Evolutionary conservation across 1,140 invertebrate species (phyloP).

Genomic region (Gonioctena quinquepunctata): DNA sequence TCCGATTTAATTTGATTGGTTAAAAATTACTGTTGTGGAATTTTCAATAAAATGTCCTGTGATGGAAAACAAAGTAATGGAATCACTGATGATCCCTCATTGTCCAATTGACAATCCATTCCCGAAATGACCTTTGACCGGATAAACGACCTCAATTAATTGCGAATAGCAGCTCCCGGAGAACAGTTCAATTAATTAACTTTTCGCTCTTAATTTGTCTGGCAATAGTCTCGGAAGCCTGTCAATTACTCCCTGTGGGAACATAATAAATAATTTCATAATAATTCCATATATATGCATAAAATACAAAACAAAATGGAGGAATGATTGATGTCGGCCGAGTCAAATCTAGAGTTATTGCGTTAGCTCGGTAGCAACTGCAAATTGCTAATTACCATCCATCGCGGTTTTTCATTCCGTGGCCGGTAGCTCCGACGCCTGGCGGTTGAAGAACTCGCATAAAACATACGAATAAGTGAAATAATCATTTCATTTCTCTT

Average conservation of each 20-base stretch:
- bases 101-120: not conserved
- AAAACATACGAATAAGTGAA: not conserved
- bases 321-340: not conserved
- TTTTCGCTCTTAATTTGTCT: not conserved
- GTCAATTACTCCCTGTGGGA: not conserved
- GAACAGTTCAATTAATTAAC: not conserved
- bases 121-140: not conserved
- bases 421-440: not conserved
- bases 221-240: not conserved
- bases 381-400: constrained; percentile 5
- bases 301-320: constrained; percentile 3
- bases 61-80: no score
- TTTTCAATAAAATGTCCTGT: no score
- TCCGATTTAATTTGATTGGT: no score
- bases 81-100: not conserved
- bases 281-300: not conserved
- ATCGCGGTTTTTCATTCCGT: not conserved
- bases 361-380: constrained; percentile 4
- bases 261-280: not conserved
- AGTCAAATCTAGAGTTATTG: not conserved
- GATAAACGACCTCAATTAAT: not conserved
- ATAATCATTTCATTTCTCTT: not conserved
- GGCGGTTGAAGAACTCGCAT: not conserved
- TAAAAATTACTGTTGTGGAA: no score
- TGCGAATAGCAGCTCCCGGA: not conserved